A percentile compares a stretch with the other conserved stretches of the same genome.
Evolutionary conservation across 2,888 invertebrate genomes (phyloP).

Genomic region (Yponomeuta evonymella): DNA sequence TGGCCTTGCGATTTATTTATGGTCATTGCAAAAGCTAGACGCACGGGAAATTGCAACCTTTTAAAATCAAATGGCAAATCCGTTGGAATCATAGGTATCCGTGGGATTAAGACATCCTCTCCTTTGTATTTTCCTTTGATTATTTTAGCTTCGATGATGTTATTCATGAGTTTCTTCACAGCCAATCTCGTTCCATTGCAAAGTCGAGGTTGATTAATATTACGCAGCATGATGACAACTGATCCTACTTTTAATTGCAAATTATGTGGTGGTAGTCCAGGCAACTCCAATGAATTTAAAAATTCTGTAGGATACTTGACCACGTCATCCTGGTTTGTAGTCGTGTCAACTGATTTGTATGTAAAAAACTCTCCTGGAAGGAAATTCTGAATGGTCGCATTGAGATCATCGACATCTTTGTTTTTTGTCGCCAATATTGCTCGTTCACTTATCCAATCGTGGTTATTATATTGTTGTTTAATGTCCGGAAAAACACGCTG

Average conservation of each 20-base stretch:
- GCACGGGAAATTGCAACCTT: slow-evolving; percentile 25
- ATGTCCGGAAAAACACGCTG: slow-evolving; percentile 29
- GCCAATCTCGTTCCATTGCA: slow-evolving; percentile 25
- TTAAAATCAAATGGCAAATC: slow-evolving; percentile 20
- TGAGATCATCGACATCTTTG: slow-evolving; percentile 25
- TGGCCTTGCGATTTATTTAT: no score
- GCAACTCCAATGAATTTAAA: slow-evolving; percentile 20
- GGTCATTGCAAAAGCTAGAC: slow-evolving; percentile 25
- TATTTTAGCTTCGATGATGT: slow-evolving; percentile 24
- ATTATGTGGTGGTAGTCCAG: slow-evolving; percentile 20
- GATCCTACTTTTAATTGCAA: slow-evolving; percentile 22
- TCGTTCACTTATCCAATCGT: slow-evolving; percentile 32
- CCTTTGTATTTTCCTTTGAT: slow-evolving; percentile 23
- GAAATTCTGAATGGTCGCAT: slow-evolving; percentile 20
- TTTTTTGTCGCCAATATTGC: slow-evolving; percentile 33
- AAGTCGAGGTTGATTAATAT: slow-evolving; percentile 24
- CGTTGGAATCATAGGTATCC: slow-evolving; percentile 3
- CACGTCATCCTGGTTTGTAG: slow-evolving; percentile 20
- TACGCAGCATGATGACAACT: slow-evolving; percentile 26
- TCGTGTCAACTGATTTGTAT: slow-evolving; percentile 22
- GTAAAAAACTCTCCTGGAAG: slow-evolving; percentile 8
- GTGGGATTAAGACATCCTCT: slow-evolving; percentile 14
- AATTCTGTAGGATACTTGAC: slow-evolving; percentile 18
- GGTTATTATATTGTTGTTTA: slow-evolving; percentile 26
- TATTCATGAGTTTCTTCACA: slow-evolving; percentile 25